Evolutionary conservation across 37 sponge, comb jelly and placozoan genomes (phyloP).

Genomic region (Diacarnus erythraeanus): DNA sequence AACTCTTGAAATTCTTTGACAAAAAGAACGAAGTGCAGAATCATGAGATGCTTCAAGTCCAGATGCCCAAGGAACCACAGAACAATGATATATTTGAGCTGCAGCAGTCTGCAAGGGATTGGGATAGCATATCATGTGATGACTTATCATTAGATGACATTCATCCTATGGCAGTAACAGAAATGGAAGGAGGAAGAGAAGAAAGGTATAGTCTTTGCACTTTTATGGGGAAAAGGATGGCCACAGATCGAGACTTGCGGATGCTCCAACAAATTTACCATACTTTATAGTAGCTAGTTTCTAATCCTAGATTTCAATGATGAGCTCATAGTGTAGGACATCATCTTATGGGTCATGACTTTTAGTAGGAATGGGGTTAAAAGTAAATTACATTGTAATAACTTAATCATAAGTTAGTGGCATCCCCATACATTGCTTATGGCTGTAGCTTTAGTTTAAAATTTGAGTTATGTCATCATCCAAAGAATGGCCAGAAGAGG

Average conservation of each 20-base stretch:
- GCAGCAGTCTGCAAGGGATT: constrained; percentile 28
- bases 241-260: too few species aligned
- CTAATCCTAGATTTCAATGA: too few species aligned
- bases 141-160: constrained; percentile 25
- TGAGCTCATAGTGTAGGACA: neutral
- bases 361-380: neutral
- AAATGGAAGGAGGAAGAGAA: neutral
- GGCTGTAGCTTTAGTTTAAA: too few species aligned
- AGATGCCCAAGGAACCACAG: constrained; percentile 56
- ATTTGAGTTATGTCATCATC: too few species aligned
- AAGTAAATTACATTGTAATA: too few species aligned
- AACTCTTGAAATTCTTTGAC: constrained; percentile 75
- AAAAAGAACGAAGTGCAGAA: constrained; percentile 29
- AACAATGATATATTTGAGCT: constrained; percentile 21
- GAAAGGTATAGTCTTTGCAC: neutral
- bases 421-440: too few species aligned
- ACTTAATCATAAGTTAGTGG: too few species aligned
- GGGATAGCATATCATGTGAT: constrained; percentile 27
- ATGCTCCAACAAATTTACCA: too few species aligned
- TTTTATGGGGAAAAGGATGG: too few species aligned
- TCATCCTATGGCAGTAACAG: constrained; percentile 27
- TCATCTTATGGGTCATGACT: neutral
- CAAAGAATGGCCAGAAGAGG: too few species aligned
- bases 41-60: constrained; percentile 20
- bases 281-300: too few species aligned